Percentiles rank a stretch among this genome's conserved stretches.
Conservation (phyloP, 1,140 invertebrate species). For the Helicorthomorpha holstii region DNA sequence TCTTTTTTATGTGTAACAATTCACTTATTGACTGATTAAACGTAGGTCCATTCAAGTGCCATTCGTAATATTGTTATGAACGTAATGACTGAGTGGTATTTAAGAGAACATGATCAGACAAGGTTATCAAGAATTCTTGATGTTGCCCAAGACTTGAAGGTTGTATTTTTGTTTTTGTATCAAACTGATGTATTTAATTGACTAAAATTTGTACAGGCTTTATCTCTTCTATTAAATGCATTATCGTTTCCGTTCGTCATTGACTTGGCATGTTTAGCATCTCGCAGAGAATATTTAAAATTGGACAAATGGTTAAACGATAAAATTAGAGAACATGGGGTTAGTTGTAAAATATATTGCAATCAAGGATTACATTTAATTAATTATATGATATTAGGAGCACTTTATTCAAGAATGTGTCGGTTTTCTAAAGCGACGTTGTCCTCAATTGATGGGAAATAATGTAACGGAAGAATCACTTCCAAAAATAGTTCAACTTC, state of each 20-base stretch:
- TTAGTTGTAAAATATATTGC: conserved; percentile 1
- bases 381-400: conserved; percentile 18
- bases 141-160: conserved; percentile 90
- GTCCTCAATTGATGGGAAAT: conserved; percentile 63
- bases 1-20: not conserved
- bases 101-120: conserved; percentile 78
- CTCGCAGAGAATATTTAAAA: conserved; percentile 88
- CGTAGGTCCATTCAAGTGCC: conserved; percentile 24
- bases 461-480: conserved; percentile 56
- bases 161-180: conserved; percentile 11
- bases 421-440: conserved; percentile 48
- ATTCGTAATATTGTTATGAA: conserved; percentile 73
- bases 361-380: conserved; percentile 12
- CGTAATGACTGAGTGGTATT: conserved; percentile 94
- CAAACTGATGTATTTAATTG: not conserved
- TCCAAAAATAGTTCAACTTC: conserved; percentile 66
- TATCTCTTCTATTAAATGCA: conserved; percentile 81
- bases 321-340: conserved; percentile 89
- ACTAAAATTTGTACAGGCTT: conserved; percentile 38
- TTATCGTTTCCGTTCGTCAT: conserved; percentile 91
- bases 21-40: conserved; percentile 5
- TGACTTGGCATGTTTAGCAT: conserved; percentile 90
- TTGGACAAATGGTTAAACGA: conserved; percentile 96
- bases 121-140: conserved; percentile 86
- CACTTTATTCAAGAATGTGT: conserved; percentile 19